A percentile compares a stretch with the other conserved stretches of the same genome.
Evolutionary conservation across 2,888 invertebrate genomes (phyloP).

Genomic region (Spilosoma lubricipeda): DNA sequence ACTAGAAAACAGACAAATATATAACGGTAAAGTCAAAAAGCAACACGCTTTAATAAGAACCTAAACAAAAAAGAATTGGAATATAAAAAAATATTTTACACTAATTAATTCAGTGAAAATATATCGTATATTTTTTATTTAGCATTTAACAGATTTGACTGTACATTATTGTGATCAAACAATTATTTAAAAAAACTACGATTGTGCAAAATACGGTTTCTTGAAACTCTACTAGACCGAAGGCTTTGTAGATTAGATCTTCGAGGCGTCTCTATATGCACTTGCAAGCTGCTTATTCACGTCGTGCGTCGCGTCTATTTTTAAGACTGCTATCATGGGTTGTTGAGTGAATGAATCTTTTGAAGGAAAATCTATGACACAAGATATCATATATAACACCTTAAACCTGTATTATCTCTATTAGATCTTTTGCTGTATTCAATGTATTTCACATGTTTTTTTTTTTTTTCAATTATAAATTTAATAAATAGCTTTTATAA

Average conservation of each 20-base stretch:
- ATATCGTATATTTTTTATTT: neutral
- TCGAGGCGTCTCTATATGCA: constrained; percentile 57
- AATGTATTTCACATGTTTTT: neutral
- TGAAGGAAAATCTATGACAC: constrained; percentile 33
- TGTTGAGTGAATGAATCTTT: constrained; percentile 57
- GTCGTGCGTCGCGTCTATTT: constrained; percentile 70
- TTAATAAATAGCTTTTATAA: neutral
- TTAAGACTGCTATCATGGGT: constrained; percentile 65
- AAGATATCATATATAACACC: neutral
- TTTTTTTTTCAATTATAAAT: neutral
- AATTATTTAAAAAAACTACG: neutral
- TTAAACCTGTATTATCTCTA: neutral
- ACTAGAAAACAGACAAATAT: neutral
- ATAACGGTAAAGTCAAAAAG: neutral
- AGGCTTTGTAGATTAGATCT: constrained; percentile 28
- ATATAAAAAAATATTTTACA: neutral
- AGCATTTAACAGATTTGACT: neutral
- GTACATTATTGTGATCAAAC: neutral
- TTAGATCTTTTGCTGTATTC: neutral
- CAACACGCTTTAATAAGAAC: neutral
- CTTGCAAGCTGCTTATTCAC: constrained; percentile 73
- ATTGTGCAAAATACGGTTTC: neutral
- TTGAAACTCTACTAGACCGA: constrained; percentile 7
- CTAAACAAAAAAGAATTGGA: neutral
- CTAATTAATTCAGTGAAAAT: neutral